Evolutionary conservation across 30 jellyfish, hydroid and myxozoan species (phyloP).

Genomic region (Turritopsis rubra): DNA sequence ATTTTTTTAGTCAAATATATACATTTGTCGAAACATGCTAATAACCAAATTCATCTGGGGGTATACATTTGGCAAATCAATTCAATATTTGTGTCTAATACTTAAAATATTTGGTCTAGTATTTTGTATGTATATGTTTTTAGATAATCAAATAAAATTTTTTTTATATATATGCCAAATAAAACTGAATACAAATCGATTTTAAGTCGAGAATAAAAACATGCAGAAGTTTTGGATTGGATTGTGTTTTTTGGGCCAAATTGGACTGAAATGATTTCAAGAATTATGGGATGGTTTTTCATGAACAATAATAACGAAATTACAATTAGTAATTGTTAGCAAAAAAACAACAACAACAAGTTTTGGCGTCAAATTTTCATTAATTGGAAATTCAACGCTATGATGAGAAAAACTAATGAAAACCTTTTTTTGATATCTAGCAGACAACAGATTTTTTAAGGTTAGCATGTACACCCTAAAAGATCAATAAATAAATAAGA

Average conservation of each 20-base stretch:
- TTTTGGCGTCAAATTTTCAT: neutral
- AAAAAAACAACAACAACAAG: no score
- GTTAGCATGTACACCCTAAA: neutral
- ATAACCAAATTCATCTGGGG: neutral
- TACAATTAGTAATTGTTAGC: neutral
- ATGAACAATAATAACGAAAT: neutral
- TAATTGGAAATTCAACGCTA: neutral
- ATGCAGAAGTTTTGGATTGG: no score
- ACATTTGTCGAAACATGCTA: neutral
- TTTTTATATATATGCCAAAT: neutral
- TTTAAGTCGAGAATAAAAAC: no score
- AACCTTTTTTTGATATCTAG: neutral
- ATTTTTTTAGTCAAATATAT: neutral
- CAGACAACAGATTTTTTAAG: neutral
- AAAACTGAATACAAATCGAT: neutral
- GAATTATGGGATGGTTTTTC: no score
- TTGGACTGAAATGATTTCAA: neutral
- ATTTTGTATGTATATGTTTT: neutral
- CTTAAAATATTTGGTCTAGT: neutral
- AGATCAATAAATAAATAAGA: neutral
- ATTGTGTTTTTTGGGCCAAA: neutral
- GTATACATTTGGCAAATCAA: neutral
- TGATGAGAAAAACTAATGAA: neutral
- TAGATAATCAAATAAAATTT: neutral
- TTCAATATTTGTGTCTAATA: neutral